A percentile compares a stretch with the other conserved stretches of the same genome.
Conservation (phyloP, 2,888 invertebrate genomes). For the Pandemis heparana region DNA sequence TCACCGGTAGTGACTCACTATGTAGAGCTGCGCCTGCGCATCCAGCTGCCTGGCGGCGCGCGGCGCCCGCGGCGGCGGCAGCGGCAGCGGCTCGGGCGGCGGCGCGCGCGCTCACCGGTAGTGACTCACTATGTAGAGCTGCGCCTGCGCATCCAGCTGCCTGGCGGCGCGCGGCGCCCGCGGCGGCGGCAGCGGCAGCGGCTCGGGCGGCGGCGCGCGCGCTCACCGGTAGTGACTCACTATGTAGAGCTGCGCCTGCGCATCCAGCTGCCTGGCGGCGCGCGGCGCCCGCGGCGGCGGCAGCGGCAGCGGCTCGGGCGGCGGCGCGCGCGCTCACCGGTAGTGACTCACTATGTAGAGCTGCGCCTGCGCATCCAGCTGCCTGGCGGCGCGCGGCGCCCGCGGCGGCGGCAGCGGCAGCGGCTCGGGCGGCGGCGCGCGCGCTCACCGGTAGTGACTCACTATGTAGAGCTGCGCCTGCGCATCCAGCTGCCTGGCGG, state of each 20-base stretch:
- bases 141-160: slow-evolving; percentile 85
- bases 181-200: slow-evolving; percentile 67
- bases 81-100: slow-evolving; percentile 67
- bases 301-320: slow-evolving; percentile 66
- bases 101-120: too few species aligned
- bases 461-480: slow-evolving; percentile 86
- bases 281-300: slow-evolving; percentile 77
- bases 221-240: too few species aligned
- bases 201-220: slow-evolving; percentile 65
- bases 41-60: slow-evolving; percentile 34
- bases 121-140: slow-evolving; percentile 91
- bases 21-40: slow-evolving; percentile 84
- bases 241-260: slow-evolving; percentile 88
- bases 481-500: slow-evolving; percentile 84
- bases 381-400: slow-evolving; percentile 67
- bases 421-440: slow-evolving; percentile 66
- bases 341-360: slow-evolving; percentile 92
- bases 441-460: too few species aligned
- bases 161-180: slow-evolving; percentile 69
- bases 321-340: too few species aligned
- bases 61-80: slow-evolving; percentile 78
- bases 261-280: slow-evolving; percentile 78
- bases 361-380: slow-evolving; percentile 86
- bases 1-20: too few species aligned
- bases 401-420: slow-evolving; percentile 67